Evolutionary conservation across 2,113 vertebrate species (phyloP), one percentile per base, ranked within the genome.

Genomic region (Sorex fumeus): DNA sequence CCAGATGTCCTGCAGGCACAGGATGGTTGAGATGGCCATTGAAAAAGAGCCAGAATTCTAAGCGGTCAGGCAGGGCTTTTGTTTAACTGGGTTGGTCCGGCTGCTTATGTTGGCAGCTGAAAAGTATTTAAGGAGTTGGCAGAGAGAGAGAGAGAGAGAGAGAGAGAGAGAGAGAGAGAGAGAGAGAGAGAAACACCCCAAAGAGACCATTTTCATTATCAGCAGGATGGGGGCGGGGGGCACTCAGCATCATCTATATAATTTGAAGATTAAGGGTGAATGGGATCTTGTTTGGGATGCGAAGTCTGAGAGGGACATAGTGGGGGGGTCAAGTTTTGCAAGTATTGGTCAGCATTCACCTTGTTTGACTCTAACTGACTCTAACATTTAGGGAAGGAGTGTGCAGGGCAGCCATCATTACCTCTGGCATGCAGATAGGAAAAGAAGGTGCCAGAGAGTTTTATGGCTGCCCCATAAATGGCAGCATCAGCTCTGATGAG

Each of bases 101-200:
- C 40, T 89, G 57, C 87, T 94, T 91, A 85, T 78, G 30, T 83
- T 62, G 75, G 85, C 9, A 82, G 81, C 57, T 86, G 50, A 93
- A 78, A 67, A 91, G 10, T 86, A 83, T 76, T 47, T 75, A 83
- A 23, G 57, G 30, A 21, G 18, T 21, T 18, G 19, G 15, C 47
- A 50, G 10, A 50, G 10, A 10, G 10, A 50, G 34, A 40, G 40
- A 40, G 7, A 40, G 7, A 7, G 7, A 40, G 7, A 40, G 40
- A 40, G 7, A 40, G 7, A 7, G 7, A 40, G 7, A 40, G 40
- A 40, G 7, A 40, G 7, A 7, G 7, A 40, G 7, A 40, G 40
- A 40, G 7, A 40, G 7, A 7, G 7, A 95, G 18, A 78, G 36
- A 66, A 60, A 60, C 11, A 60, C 3, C 57, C 57, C 4, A 53